These are phyloP conservation scores for Chionoecetes opilio DNA, from an alignment of 1,140 invertebrate species.

Conservation along the genomic window DNA sequence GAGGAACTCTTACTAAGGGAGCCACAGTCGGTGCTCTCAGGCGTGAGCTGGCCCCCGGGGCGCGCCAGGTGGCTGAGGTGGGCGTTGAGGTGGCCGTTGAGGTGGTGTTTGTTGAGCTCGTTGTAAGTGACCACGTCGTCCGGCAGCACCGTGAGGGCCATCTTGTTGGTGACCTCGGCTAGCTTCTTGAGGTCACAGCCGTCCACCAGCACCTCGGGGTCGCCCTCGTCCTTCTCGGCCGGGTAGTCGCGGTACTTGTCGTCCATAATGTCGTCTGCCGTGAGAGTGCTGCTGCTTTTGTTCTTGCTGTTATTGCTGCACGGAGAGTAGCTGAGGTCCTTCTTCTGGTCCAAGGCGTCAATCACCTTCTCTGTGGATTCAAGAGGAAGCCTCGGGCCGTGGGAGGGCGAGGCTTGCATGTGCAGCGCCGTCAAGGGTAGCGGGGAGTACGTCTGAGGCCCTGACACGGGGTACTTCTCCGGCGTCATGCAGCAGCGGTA, in stretches of 20 bases:
- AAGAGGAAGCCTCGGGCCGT: slow-evolving; percentile 57
- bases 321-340: slow-evolving; percentile 66
- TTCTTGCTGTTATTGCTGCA: slow-evolving; percentile 45
- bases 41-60: slow-evolving; percentile 72
- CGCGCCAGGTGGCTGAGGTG: slow-evolving; percentile 70
- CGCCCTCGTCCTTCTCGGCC: slow-evolving; percentile 78
- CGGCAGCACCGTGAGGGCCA: slow-evolving; percentile 73
- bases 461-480: slow-evolving; percentile 82
- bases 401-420: slow-evolving; percentile 70
- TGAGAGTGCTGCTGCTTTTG: slow-evolving; percentile 35
- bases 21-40: slow-evolving; percentile 83
- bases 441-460: slow-evolving; percentile 79
- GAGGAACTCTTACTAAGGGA: slow-evolving; percentile 84
- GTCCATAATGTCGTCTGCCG: slow-evolving; percentile 53
- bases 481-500: slow-evolving; percentile 80
- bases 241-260: slow-evolving; percentile 79
- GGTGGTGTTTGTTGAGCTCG: slow-evolving; percentile 79
- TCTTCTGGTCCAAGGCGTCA: slow-evolving; percentile 69
- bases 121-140: slow-evolving; percentile 75
- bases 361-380: slow-evolving; percentile 72
- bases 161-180: slow-evolving; percentile 78
- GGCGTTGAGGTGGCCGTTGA: slow-evolving; percentile 73
- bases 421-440: slow-evolving; percentile 70
- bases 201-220: slow-evolving; percentile 69
- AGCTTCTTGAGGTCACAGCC: slow-evolving; percentile 76